Percentiles rank a stretch among this genome's conserved stretches.
phyloP scores from a whole-genome alignment of 2,888 invertebrate species.

The Stenurella melanura region DNA sequence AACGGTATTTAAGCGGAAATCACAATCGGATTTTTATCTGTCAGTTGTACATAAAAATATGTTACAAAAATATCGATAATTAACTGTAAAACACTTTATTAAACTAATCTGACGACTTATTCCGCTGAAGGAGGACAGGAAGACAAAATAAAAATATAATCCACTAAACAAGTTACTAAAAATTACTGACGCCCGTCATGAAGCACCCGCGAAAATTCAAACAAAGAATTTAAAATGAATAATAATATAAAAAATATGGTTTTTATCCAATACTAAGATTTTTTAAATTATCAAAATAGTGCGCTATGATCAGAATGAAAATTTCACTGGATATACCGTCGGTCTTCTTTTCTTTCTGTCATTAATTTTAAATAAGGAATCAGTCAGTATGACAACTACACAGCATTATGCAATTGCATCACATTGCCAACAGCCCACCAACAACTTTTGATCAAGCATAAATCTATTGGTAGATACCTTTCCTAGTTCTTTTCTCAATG shows the following conservation, averaged over 20 bases:
- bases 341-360: background rate
- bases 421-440: background rate
- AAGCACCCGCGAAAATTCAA: constrained; percentile 11
- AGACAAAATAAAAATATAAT: constrained; percentile 38
- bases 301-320: background rate
- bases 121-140: constrained; percentile 37
- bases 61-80: constrained; percentile 32
- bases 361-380: background rate
- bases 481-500: background rate
- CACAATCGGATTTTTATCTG: constrained; percentile 45
- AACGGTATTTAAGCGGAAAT: constrained; percentile 45
- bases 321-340: background rate
- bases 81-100: constrained; percentile 21
- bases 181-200: constrained; percentile 9
- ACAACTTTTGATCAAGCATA: background rate
- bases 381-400: background rate
- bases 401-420: background rate
- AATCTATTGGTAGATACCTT: background rate
- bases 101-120: constrained; percentile 35
- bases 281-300: background rate
- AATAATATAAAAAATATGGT: too few relatives aligned
- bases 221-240: background rate
- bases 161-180: constrained; percentile 36
- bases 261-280: background rate
- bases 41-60: constrained; percentile 30